Evolutionary conservation across 2,888 invertebrate species (phyloP).

Genomic region (Drosophila yooni): DNA sequence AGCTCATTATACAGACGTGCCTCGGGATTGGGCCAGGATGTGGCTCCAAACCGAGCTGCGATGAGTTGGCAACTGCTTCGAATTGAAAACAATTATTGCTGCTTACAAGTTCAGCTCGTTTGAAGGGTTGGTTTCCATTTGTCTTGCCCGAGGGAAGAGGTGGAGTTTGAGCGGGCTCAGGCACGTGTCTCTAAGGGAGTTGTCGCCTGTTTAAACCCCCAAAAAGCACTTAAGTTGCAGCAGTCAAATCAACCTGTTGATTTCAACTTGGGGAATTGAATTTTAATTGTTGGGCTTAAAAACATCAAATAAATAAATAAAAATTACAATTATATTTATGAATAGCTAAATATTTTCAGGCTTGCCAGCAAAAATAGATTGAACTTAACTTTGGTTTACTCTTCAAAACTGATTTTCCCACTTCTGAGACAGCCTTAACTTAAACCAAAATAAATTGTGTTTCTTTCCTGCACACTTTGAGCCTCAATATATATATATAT

Average conservation of each 20-base stretch:
- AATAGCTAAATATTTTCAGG: background rate
- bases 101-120: slow-evolving; percentile 14
- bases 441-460: slow-evolving; percentile 4
- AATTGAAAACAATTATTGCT: slow-evolving; percentile 78
- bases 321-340: background rate
- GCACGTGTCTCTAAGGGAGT: slow-evolving; percentile 67
- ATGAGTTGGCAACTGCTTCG: slow-evolving; percentile 66
- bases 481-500: no score
- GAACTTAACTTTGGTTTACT: background rate
- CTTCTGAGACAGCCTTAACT: background rate
- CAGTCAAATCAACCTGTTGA: slow-evolving; percentile 65
- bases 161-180: slow-evolving; percentile 24
- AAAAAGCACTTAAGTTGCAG: slow-evolving; percentile 65
- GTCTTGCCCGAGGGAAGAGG: background rate
- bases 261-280: slow-evolving; percentile 7
- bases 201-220: slow-evolving; percentile 56
- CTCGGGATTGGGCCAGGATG: slow-evolving; percentile 35
- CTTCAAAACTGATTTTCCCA: background rate
- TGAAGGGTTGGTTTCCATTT: slow-evolving; percentile 33
- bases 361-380: background rate
- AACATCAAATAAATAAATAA: background rate
- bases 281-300: slow-evolving; percentile 26
- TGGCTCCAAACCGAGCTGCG: background rate
- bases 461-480: slow-evolving; percentile 7
- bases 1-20: slow-evolving; percentile 65